Percentiles rank a stretch among this genome's conserved stretches.
These are phyloP conservation scores for Verasper variegatus DNA, from an alignment of 2,113 vertebrate genomes.

Conservation along the genomic window DNA sequence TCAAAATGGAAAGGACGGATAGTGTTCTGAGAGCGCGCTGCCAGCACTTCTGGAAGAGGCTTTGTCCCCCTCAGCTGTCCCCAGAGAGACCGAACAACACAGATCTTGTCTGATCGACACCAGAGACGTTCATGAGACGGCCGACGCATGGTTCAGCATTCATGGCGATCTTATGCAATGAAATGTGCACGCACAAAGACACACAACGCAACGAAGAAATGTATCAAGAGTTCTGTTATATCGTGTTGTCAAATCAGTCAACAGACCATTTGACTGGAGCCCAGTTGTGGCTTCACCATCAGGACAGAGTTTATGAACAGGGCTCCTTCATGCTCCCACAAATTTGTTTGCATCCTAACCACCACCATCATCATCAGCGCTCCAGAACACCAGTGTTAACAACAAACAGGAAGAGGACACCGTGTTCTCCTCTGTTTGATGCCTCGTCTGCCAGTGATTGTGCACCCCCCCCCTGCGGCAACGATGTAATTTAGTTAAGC, in stretches of 20 bases:
- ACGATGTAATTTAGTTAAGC: conserved; percentile 66
- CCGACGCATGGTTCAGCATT: conserved; percentile 46
- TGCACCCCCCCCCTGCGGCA: conserved; percentile 60
- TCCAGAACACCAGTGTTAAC: conserved; percentile 18
- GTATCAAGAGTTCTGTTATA: conserved; percentile 7
- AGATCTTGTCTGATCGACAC: no score
- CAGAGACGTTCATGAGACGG: conserved; percentile 11
- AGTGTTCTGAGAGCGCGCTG: conserved; percentile 12
- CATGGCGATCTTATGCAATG: conserved; percentile 12
- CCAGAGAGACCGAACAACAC: neutral
- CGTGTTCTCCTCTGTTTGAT: conserved; percentile 18
- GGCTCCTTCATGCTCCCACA: conserved; percentile 14
- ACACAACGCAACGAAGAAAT: conserved; percentile 24
- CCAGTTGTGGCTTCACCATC: conserved; percentile 51
- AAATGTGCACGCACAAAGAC: conserved; percentile 21
- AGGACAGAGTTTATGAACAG: conserved; percentile 45
- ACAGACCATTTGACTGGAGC: conserved; percentile 34
- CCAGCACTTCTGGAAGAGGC: conserved; percentile 6
- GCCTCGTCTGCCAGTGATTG: conserved; percentile 50
- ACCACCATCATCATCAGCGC: neutral
- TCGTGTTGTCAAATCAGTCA: conserved; percentile 46
- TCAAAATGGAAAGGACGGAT: conserved; percentile 36
- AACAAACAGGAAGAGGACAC: conserved; percentile 30
- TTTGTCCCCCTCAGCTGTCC: conserved; percentile 35
- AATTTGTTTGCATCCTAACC: conserved; percentile 16